These are phyloP conservation scores for Sylvilagus bachmani DNA, from an alignment of 2,113 vertebrate genomes.

Conservation along the genomic window DNA sequence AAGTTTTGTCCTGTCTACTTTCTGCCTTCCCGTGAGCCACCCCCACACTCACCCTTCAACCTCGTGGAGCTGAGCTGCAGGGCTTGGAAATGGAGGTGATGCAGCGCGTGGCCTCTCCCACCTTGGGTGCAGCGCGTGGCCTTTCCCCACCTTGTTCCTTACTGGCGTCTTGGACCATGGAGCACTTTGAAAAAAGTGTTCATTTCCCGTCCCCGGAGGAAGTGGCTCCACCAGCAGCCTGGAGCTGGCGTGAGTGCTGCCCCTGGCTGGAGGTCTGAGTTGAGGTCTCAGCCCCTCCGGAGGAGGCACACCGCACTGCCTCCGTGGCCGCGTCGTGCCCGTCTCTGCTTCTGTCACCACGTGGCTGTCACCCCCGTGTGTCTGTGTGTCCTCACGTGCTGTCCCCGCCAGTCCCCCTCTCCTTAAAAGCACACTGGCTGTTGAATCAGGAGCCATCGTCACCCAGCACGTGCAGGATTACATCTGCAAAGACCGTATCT, in stretches of 20 bases:
- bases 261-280: not conserved
- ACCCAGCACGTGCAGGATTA: not conserved
- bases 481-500: not conserved
- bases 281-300: no score
- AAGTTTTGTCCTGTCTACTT: not conserved
- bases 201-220: not conserved
- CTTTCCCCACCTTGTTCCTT: not conserved
- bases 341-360: not conserved
- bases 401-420: not conserved
- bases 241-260: not conserved
- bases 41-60: not conserved
- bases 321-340: accelerated
- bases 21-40: not conserved
- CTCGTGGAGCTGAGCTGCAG: not conserved
- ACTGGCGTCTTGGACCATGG: not conserved
- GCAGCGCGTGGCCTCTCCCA: not conserved
- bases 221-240: not conserved
- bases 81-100: not conserved
- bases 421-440: not conserved
- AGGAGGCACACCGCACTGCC: no score
- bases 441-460: not conserved
- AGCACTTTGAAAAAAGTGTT: not conserved
- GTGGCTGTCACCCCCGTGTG: not conserved
- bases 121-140: no score
- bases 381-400: not conserved